Conservation (phyloP, 2,113 vertebrate species). For the Eleginops maclovinus region DNA sequence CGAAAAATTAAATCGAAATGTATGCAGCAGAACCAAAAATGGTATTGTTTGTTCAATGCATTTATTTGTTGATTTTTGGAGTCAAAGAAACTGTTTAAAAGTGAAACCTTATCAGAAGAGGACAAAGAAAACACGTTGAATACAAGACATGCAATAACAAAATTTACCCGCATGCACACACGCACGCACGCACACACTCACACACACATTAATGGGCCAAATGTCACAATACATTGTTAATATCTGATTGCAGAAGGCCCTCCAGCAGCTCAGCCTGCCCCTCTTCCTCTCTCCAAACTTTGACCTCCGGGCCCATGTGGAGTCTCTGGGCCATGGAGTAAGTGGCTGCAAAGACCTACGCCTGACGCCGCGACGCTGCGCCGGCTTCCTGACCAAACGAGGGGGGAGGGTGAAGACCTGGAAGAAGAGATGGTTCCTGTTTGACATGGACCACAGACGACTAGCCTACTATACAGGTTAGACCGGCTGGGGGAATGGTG, state of each 20-base stretch:
- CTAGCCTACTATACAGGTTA: slow-evolving; percentile 90
- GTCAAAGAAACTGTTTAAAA: no score
- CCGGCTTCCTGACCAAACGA: slow-evolving; percentile 90
- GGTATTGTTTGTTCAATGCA: neutral
- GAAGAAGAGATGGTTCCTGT: slow-evolving; percentile 93
- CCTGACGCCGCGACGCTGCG: slow-evolving; percentile 84
- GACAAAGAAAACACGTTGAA: no score
- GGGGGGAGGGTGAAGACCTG: slow-evolving; percentile 93
- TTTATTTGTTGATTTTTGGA: no score
- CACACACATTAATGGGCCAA: no score
- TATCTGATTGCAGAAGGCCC: neutral
- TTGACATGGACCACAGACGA: slow-evolving; percentile 88
- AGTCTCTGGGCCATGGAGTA: slow-evolving; percentile 88
- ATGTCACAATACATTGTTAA: neutral
- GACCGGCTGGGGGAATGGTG: slow-evolving; percentile 27
- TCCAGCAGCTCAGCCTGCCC: slow-evolving; percentile 66
- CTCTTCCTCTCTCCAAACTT: slow-evolving; percentile 82
- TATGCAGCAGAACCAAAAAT: neutral
- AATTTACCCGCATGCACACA: no score
- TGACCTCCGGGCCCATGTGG: slow-evolving; percentile 89
- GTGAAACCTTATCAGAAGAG: neutral
- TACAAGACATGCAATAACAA: no score
- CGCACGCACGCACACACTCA: no score
- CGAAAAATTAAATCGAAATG: neutral
- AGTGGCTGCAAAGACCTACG: slow-evolving; percentile 83